phyloP scores from a whole-genome alignment of 2,888 invertebrate genomes.

The Acronicta psi region DNA sequence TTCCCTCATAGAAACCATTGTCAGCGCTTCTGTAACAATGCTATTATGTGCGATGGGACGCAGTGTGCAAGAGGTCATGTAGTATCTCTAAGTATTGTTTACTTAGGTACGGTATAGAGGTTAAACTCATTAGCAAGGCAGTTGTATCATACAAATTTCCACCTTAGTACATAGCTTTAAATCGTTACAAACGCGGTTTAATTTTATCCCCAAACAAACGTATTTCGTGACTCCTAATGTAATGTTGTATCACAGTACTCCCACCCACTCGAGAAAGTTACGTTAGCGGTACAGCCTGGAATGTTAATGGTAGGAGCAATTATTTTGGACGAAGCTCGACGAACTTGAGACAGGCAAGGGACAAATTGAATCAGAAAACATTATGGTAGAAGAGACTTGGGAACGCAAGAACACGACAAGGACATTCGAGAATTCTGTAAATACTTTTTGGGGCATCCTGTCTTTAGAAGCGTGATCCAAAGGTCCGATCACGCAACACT shows the following conservation, averaged over 20 bases:
- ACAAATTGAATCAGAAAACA: constrained; percentile 65
- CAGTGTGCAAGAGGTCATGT: constrained; percentile 42
- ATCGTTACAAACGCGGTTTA: constrained; percentile 43
- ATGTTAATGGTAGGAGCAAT: constrained; percentile 80
- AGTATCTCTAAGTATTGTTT: constrained; percentile 37
- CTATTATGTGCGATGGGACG: constrained; percentile 44
- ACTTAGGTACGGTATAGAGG: constrained; percentile 40
- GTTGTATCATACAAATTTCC: constrained; percentile 37
- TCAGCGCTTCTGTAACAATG: constrained; percentile 62
- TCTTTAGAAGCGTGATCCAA: constrained; percentile 37
- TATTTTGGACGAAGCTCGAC: constrained; percentile 69
- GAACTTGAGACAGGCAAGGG: constrained; percentile 66
- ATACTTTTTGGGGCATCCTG: constrained; percentile 37
- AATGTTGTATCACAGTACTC: constrained; percentile 63
- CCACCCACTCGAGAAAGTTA: constrained; percentile 75
- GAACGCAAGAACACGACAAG: constrained; percentile 50
- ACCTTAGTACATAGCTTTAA: constrained; percentile 21
- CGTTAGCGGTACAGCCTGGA: constrained; percentile 69
- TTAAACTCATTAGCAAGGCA: constrained; percentile 51
- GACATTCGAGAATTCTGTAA: constrained; percentile 42
- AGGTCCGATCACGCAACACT: constrained; percentile 56
- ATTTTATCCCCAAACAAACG: constrained; percentile 51
- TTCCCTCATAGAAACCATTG: constrained; percentile 72
- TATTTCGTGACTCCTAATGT: constrained; percentile 66
- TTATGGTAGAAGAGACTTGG: constrained; percentile 31